These are phyloP conservation scores for Anthophora plumipes DNA, from an alignment of 2,888 invertebrate species.

Conservation along the genomic window DNA sequence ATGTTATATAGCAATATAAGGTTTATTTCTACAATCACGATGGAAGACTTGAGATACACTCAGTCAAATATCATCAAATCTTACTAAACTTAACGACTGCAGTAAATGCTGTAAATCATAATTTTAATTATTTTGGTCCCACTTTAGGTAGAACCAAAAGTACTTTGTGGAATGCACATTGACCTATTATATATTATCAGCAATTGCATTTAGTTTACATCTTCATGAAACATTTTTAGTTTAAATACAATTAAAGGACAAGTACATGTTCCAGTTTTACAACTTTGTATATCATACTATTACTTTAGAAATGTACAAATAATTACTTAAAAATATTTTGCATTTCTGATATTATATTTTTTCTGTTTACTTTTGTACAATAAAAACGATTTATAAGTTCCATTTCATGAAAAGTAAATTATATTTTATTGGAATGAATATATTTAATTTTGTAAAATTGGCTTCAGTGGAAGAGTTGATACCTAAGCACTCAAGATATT, in stretches of 20 bases:
- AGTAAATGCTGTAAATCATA: constrained; percentile 30
- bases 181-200: constrained; percentile 26
- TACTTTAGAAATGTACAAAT: constrained; percentile 51
- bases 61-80: constrained; percentile 39
- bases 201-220: constrained; percentile 42
- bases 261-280: constrained; percentile 40
- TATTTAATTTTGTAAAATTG: constrained; percentile 46
- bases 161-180: constrained; percentile 47
- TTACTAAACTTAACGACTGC: constrained; percentile 28
- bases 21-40: constrained; percentile 35
- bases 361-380: constrained; percentile 29
- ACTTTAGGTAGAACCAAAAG: constrained; percentile 44
- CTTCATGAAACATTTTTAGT: constrained; percentile 49
- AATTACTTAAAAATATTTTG: constrained; percentile 53
- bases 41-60: constrained; percentile 63
- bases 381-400: constrained; percentile 19
- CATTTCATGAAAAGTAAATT: constrained; percentile 22
- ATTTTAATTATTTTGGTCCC: constrained; percentile 60
- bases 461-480: constrained; percentile 56
- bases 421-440: constrained; percentile 22
- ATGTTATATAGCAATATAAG: constrained; percentile 30
- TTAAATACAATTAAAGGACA: constrained; percentile 47
- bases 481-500: constrained; percentile 32
- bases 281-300: constrained; percentile 39
- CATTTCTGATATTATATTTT: constrained; percentile 18